Evolutionary conservation across 2,888 invertebrate species (phyloP).

Genomic region (Lymantria monacha): DNA sequence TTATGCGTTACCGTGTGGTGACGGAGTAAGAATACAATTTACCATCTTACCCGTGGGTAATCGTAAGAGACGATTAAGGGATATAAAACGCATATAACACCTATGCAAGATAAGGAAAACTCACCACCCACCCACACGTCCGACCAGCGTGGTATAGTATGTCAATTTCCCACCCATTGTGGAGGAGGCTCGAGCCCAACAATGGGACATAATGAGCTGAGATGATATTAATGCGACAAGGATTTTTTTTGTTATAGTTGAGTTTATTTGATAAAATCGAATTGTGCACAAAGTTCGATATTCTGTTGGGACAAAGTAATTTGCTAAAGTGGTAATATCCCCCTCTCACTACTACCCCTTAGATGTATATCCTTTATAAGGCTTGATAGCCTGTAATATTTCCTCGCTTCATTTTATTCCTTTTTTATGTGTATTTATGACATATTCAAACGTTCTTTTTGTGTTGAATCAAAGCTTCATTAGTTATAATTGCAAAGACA

Average conservation of each 20-base stretch:
- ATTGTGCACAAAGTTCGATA: constrained; percentile 47
- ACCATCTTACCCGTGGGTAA: too few relatives aligned
- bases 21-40: too few relatives aligned
- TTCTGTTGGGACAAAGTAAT: constrained; percentile 58
- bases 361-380: constrained; percentile 29
- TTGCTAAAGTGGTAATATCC: constrained; percentile 62
- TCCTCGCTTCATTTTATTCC: constrained; percentile 8
- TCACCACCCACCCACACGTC: too few relatives aligned
- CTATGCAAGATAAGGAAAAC: too few relatives aligned
- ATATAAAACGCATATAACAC: too few relatives aligned
- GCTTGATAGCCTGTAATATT: constrained; percentile 19
- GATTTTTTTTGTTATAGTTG: constrained; percentile 36
- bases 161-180: too few relatives aligned
- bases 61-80: too few relatives aligned
- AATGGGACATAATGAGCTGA: too few relatives aligned
- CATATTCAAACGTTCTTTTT: constrained; percentile 11
- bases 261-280: constrained; percentile 51
- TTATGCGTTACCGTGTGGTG: too few relatives aligned
- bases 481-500: too few relatives aligned
- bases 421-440: constrained; percentile 13
- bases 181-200: too few relatives aligned
- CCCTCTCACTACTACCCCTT: constrained; percentile 26
- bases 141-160: too few relatives aligned
- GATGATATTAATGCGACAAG: constrained; percentile 13
- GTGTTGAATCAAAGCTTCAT: background rate